These are phyloP conservation scores for Bicyclus anynana DNA, from an alignment of 1,140 invertebrate species.

Conservation along the genomic window DNA sequence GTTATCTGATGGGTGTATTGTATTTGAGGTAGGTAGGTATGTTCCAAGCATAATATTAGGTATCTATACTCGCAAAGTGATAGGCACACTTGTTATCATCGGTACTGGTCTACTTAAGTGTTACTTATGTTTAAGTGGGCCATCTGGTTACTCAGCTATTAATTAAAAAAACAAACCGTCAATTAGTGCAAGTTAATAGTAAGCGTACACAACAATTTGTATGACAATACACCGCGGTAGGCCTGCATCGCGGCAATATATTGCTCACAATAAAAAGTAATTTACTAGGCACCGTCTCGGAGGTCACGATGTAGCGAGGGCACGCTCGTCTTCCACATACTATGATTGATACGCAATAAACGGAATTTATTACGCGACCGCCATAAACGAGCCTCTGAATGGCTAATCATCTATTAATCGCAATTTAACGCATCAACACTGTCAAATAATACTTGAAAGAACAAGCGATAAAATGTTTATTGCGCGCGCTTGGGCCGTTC, in stretches of 20 bases:
- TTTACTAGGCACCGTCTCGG: conserved; percentile 31
- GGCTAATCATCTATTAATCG: conserved; percentile 69
- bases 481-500: conserved; percentile 17
- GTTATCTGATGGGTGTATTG: no score
- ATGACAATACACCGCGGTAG: conserved; percentile 4
- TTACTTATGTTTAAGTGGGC: no score
- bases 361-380: conserved; percentile 61
- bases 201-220: not conserved
- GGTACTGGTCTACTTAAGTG: no score
- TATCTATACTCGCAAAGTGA: no score
- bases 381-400: conserved; percentile 57
- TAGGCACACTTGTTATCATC: no score
- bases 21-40: no score
- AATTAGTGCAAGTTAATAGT: no score
- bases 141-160: no score
- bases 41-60: no score
- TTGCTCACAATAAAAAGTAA: conserved; percentile 36
- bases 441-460: conserved; percentile 68
- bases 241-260: conserved; percentile 20
- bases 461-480: conserved; percentile 64
- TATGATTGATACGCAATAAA: conserved; percentile 69
- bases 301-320: conserved; percentile 32
- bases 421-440: conserved; percentile 68
- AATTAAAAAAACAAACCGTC: no score
- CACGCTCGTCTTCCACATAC: conserved; percentile 28